A percentile compares a stretch with the other conserved stretches of the same genome.
Evolutionary conservation across 2,113 vertebrate genomes (phyloP).

Genomic region (Ictidomys tridecemlineatus): DNA sequence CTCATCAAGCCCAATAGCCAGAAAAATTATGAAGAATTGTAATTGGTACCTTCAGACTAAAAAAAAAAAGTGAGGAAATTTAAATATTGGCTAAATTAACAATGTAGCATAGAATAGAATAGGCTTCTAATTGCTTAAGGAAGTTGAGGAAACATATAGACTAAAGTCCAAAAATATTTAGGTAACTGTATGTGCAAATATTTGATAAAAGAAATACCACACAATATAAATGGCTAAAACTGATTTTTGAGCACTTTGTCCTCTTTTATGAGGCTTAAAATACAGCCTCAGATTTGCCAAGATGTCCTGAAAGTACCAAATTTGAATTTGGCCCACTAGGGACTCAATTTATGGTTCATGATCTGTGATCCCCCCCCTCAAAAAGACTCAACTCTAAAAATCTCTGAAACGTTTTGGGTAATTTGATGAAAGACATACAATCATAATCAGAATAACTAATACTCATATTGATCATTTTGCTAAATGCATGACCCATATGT

Average conservation of each 20-base stretch:
- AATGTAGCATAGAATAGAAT: background rate
- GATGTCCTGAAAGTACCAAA: background rate
- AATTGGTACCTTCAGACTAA: background rate
- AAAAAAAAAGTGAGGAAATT: background rate
- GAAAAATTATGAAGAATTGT: constrained; percentile 2
- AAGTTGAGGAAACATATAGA: background rate
- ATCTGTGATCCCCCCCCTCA: background rate
- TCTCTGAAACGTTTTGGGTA: background rate
- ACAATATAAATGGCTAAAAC: background rate
- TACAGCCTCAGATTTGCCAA: background rate
- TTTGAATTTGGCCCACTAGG: background rate
- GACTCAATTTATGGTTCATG: background rate
- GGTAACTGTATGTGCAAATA: background rate
- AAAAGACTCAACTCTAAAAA: constrained; percentile 15
- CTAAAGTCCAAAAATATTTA: background rate
- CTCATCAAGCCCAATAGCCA: background rate
- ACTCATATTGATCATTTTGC: background rate
- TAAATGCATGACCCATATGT: background rate
- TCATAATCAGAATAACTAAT: background rate
- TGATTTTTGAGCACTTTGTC: background rate
- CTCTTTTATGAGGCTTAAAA: background rate
- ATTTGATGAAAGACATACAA: background rate
- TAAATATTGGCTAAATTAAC: background rate
- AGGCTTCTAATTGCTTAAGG: background rate
- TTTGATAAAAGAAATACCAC: background rate